Evolutionary conservation across 2,888 invertebrate genomes (phyloP).

Genomic region (Nudaria mundana): DNA sequence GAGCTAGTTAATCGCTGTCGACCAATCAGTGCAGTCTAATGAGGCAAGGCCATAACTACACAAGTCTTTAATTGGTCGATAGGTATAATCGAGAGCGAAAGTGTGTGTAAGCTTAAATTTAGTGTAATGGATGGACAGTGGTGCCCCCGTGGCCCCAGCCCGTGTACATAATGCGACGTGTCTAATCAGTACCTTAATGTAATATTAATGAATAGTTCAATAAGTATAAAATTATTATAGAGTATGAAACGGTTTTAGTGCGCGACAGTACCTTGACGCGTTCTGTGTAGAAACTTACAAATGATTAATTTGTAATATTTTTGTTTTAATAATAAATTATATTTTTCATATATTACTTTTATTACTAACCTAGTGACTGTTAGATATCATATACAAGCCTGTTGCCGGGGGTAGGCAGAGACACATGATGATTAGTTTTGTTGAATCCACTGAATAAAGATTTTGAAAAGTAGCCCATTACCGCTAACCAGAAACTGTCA

Average conservation of each 20-base stretch:
- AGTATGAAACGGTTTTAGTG: slow-evolving; percentile 46
- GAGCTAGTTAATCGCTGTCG: slow-evolving; percentile 55
- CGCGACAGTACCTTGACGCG: slow-evolving; percentile 48
- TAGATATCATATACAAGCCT: too few species aligned
- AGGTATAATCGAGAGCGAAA: slow-evolving; percentile 48
- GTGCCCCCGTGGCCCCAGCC: slow-evolving; percentile 50
- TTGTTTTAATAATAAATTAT: slow-evolving; percentile 79
- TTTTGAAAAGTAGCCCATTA: too few species aligned
- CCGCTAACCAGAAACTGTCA: too few species aligned
- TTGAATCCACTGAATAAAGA: too few species aligned
- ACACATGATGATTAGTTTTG: too few species aligned
- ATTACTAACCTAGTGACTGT: background rate
- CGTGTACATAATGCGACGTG: slow-evolving; percentile 66
- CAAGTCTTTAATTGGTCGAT: slow-evolving; percentile 47
- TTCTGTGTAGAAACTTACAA: slow-evolving; percentile 60
- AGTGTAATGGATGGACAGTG: slow-evolving; percentile 47
- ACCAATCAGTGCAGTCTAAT: slow-evolving; percentile 36
- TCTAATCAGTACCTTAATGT: slow-evolving; percentile 73
- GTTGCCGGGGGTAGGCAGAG: too few species aligned
- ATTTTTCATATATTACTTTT: slow-evolving; percentile 53
- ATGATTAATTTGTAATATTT: slow-evolving; percentile 65
- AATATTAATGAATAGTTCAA: slow-evolving; percentile 58
- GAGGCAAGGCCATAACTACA: slow-evolving; percentile 55
- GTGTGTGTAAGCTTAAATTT: slow-evolving; percentile 36
- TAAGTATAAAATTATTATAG: slow-evolving; percentile 46